Conservation (phyloP, 2,113 vertebrate genomes). For the Otocyon megalotis region DNA sequence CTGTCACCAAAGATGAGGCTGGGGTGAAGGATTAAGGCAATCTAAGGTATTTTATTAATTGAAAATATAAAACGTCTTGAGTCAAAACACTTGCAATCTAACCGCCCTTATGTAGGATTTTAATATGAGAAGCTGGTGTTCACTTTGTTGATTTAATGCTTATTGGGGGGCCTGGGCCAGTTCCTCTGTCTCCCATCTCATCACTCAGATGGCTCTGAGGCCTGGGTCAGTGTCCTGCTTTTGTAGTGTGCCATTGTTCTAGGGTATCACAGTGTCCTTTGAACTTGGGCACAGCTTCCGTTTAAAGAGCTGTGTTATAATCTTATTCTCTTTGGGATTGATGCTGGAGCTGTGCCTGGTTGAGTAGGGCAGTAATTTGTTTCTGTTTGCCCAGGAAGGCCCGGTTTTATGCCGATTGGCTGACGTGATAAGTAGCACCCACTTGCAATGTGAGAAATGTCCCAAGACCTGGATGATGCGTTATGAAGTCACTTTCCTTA, state of each 20-base stretch:
- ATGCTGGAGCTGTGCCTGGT: neutral
- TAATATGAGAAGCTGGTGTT: neutral
- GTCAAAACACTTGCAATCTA: neutral
- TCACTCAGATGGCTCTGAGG: neutral
- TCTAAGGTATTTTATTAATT: neutral
- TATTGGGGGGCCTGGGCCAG: accelerated
- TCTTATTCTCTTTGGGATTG: neutral
- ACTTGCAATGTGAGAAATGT: neutral
- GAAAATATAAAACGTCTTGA: neutral
- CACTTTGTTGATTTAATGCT: neutral
- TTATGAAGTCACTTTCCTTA: neutral
- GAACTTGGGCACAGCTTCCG: neutral
- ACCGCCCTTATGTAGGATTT: accelerated
- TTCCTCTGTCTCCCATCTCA: accelerated
- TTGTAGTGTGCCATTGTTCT: neutral
- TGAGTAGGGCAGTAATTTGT: too few species aligned
- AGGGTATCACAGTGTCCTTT: neutral
- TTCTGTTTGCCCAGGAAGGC: neutral
- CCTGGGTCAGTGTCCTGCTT: neutral
- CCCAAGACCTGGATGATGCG: neutral
- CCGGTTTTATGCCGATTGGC: accelerated
- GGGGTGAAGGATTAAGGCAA: neutral
- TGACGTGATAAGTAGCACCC: too few species aligned
- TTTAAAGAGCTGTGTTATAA: accelerated
- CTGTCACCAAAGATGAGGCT: neutral